phyloP scores from a whole-genome alignment of 2,113 vertebrate species.

The Anarhynchus alexandrinus region DNA sequence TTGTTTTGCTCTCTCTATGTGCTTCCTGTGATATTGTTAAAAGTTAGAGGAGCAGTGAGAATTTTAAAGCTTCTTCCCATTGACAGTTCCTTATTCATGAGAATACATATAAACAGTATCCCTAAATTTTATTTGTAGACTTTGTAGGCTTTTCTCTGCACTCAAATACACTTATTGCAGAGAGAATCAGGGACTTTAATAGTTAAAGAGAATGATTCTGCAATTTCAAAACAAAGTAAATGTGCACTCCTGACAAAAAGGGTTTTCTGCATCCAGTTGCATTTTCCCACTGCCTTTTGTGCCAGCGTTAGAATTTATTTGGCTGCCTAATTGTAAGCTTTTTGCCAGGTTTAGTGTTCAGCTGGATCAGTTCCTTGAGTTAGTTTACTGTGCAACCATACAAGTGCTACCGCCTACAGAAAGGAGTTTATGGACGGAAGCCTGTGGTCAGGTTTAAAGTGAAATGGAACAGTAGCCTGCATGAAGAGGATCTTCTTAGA shows the following conservation, averaged over 20 bases:
- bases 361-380: background rate
- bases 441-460: background rate
- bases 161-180: background rate
- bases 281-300: background rate
- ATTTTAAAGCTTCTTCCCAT: background rate
- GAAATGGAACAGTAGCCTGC: background rate
- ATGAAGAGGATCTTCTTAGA: background rate
- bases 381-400: background rate
- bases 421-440: background rate
- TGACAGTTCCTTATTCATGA: background rate
- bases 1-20: background rate
- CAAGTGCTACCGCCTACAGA: background rate
- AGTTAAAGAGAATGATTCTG: background rate
- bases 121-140: background rate
- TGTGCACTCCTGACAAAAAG: background rate
- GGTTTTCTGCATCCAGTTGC: background rate
- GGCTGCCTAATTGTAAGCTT: background rate
- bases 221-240: background rate
- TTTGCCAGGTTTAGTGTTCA: constrained; percentile 9
- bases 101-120: background rate
- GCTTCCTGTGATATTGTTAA: background rate
- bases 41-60: background rate
- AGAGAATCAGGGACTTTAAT: background rate
- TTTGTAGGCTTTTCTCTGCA: background rate
- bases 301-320: constrained; percentile 29